Percentiles rank a stretch among this genome's conserved stretches.
These are phyloP conservation scores for Hemichromis elongatus DNA, from an alignment of 2,113 vertebrate species.

Conservation along the genomic window DNA sequence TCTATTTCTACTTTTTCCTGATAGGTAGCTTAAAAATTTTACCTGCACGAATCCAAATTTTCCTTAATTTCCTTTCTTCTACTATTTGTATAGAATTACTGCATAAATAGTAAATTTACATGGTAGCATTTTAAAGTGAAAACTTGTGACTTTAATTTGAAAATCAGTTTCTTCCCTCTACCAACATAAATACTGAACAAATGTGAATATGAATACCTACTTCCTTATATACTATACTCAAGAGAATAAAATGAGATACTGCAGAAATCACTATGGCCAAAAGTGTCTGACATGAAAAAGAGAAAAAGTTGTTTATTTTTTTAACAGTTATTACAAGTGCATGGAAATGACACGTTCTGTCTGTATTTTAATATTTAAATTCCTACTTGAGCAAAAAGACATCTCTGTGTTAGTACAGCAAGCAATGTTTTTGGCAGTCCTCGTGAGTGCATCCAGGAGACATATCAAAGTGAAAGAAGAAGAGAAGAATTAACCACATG, in stretches of 20 bases:
- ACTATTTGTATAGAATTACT: no score
- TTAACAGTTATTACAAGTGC: not conserved
- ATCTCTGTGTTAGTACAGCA: not conserved
- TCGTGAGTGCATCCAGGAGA: not conserved
- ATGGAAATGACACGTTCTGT: not conserved
- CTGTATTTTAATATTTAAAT: not conserved
- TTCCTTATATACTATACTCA: not conserved
- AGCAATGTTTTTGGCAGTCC: not conserved
- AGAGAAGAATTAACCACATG: not conserved
- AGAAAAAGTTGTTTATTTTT: no score
- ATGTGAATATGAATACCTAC: not conserved
- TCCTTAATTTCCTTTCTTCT: no score
- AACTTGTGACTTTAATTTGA: not conserved
- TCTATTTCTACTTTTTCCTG: no score
- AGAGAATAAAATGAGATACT: not conserved
- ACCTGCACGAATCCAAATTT: no score
- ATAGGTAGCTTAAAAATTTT: no score
- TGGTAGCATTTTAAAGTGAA: not conserved
- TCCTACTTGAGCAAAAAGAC: not conserved
- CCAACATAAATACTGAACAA: not conserved
- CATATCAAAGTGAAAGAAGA: not conserved
- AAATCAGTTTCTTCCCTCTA: not conserved
- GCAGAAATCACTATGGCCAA: not conserved
- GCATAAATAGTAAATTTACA: fast-evolving
- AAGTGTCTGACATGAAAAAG: not conserved